Base-by-base conservation (phyloP, 2,888 invertebrate species). In the Thereva nobilitata region DNA sequence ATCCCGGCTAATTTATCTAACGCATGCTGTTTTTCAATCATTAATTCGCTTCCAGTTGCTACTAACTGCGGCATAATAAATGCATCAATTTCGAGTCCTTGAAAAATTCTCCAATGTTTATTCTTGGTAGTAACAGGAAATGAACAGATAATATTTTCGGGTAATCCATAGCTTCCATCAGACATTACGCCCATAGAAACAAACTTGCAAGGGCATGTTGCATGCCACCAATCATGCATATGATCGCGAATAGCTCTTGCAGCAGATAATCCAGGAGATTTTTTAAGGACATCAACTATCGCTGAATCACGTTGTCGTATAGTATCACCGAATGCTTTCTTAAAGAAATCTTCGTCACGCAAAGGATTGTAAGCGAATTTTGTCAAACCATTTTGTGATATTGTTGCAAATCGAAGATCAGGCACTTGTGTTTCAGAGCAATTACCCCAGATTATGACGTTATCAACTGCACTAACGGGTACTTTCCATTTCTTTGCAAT, bases 401-500 rank as follows among this genome's bases (percentile, higher is more conserved):
- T 88, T 35, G 84, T 78, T 38, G 92, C 92, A 77, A 91, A 89
- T 40, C 86, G 84, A 0, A 92, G 91, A 84, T 99, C 99, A 5
- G 99, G 98, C 81, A 92, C 98, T 83, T 99, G 98, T 6, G 99
- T 99, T 4, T 95, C 93, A 0, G 98, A 98, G 81, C 99, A 99
- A 82, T 99, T 99, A 53, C 99, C 99, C 99, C 99, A 99, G 79
- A 99, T 98, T 70, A 96, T 91, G 10, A 96, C 90, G 78, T 97
- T 97, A 75, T 87, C 87, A 0, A 97, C 92, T 76, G 89, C 85
- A 69, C 87, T 86, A 38, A 93, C 89, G 70, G 86, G 85, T 1
- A 88, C 84, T 10, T 85, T 85, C 44, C 91, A 74, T 76, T 87
- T 88, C n/a, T 85, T 84, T 41, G 93, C 92, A 71, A 93, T 82